Evolutionary conservation across 2,888 invertebrate species (phyloP), one percentile per base, ranked within the genome.

Genomic region (Diaprepes abbreviatus): DNA sequence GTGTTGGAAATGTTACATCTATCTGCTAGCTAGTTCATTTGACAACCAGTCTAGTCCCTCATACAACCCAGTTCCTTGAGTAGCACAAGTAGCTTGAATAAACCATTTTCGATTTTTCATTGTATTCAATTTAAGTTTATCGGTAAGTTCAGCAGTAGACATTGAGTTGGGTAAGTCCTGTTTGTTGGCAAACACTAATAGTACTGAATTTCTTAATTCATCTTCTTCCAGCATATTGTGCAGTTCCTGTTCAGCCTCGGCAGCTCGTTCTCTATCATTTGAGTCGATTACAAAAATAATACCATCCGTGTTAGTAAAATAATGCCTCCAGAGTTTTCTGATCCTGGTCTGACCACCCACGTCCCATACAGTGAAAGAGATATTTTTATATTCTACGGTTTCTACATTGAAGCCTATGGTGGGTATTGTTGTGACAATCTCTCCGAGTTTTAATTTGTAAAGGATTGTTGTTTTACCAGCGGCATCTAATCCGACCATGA

Each of bases 331-430:
- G 45, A 99, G 86, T 2, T 98, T 97, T 74, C 98, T 89, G 80
- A 99, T 98, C 88, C 97, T 98, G 83, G 97, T 97, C 84, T 98
- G 98, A 73, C 98, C 98, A 83, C 98, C 98, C 69, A 99, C 98
- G 85, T 99, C 98, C 98, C 98, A 99, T 7, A 99, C 98, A 24
- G 98, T 98, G 84, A 98, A 98, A 82, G 95, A 95, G 81, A 99
- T 98, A 86, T 98, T 99, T 88, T 97, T 98, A 87, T 99, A 99
- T 84, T 99, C 98, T 6, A 99, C 98, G 3, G 98, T 98, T 85
- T 99, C 98, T 24, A 99, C 98, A 84, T 99, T 99, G 84, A 99
- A 99, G 7, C 98, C 98, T 78, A 98, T 98, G 0, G 98, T 98
- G 48, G 98, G 98, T 85, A 98, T 98, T 52, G 98, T 98, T 14